Conservation (phyloP, 1,140 invertebrate species). For the Mamestra configurata region DNA sequence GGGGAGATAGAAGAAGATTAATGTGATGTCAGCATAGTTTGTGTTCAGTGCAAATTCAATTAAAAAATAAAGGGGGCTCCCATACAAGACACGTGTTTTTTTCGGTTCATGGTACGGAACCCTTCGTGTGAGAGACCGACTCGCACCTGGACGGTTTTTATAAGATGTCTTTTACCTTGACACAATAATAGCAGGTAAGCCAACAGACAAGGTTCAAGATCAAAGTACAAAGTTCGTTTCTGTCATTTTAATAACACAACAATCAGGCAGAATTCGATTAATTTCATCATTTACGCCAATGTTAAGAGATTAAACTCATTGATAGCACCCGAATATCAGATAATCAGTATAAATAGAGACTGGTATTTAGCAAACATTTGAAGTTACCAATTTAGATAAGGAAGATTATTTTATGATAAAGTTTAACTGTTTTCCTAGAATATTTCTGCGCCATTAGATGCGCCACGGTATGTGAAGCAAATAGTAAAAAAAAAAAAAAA, state of each 20-base stretch:
- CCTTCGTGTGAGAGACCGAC: too few species aligned
- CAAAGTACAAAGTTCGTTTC: too few species aligned
- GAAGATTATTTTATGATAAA: conserved; percentile 6
- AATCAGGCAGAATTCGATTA: background rate
- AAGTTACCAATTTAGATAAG: conserved; percentile 26
- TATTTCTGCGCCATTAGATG: background rate
- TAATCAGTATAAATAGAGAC: background rate
- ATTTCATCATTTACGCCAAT: background rate
- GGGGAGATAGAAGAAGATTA: background rate
- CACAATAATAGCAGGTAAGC: too few species aligned
- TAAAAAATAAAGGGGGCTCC: too few species aligned
- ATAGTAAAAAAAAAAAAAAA: too few species aligned
- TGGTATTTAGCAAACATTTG: background rate
- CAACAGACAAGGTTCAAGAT: too few species aligned
- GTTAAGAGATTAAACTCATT: background rate
- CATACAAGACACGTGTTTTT: too few species aligned
- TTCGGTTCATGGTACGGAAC: too few species aligned
- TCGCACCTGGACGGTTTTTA: too few species aligned
- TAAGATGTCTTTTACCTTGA: too few species aligned
- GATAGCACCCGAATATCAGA: conserved; percentile 22
- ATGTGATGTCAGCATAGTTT: background rate
- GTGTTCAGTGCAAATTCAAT: too few species aligned
- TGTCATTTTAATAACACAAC: too few species aligned
- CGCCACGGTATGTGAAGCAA: background rate
- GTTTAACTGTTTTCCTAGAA: background rate